phyloP scores from a whole-genome alignment of 2,888 invertebrate genomes.

The Coleophora flavipennella region DNA sequence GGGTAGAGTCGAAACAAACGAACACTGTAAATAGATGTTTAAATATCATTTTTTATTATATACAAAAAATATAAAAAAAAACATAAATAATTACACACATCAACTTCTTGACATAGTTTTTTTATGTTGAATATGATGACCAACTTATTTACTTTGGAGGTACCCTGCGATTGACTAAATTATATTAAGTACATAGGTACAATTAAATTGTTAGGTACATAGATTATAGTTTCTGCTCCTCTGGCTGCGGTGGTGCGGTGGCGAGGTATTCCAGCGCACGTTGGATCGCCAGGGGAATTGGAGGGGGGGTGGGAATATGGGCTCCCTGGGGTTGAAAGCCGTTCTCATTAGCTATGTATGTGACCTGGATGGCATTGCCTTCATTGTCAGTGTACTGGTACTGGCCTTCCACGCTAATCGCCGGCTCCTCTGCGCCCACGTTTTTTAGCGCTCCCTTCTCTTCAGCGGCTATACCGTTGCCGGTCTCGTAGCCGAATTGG shows the following conservation, averaged over 20 bases:
- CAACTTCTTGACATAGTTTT: no score
- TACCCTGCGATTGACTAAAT: conserved; percentile 3
- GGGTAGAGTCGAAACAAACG: no score
- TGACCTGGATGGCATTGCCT: conserved; percentile 70
- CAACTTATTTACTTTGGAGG: conserved; percentile 2
- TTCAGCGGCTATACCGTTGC: conserved; percentile 74
- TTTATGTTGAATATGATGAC: no score
- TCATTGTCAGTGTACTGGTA: conserved; percentile 77
- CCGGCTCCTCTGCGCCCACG: conserved; percentile 65
- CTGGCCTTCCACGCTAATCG: conserved; percentile 73
- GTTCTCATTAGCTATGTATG: conserved; percentile 79
- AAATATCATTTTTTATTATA: no score
- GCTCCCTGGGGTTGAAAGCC: conserved; percentile 77
- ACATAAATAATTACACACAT: no score
- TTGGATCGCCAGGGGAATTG: conserved; percentile 79
- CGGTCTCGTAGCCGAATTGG: conserved; percentile 73
- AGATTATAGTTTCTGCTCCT: conserved; percentile 17
- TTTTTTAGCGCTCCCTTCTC: conserved; percentile 72
- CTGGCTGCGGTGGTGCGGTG: conserved; percentile 71
- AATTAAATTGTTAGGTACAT: no score
- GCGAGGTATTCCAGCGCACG: conserved; percentile 77
- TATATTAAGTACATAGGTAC: no score
- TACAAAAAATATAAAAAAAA: no score
- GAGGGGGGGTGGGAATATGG: conserved; percentile 77
- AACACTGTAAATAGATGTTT: no score